Conservation (phyloP, 2,797 vertebrate species). For the Oophaga sylvatica region DNA sequence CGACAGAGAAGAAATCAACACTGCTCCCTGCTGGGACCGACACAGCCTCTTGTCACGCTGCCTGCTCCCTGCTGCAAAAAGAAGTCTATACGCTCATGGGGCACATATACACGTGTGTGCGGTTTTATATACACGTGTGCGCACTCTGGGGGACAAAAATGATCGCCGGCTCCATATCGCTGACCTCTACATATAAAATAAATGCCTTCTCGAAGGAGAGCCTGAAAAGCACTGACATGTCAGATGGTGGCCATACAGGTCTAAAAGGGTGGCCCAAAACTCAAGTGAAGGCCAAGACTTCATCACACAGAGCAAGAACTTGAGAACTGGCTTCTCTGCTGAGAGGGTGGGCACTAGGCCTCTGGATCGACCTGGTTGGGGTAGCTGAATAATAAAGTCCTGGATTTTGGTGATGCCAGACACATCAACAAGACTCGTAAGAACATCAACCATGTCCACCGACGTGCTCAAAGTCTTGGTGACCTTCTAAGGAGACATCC, state of each 20-base stretch:
- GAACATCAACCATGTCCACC: background rate
- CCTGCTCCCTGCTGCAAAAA: constrained; percentile 16
- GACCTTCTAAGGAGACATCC: background rate
- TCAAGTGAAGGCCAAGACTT: too few species aligned
- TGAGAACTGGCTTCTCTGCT: too few species aligned
- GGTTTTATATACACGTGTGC: background rate
- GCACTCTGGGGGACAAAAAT: background rate
- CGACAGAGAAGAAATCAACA: constrained; percentile 50
- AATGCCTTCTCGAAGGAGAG: background rate
- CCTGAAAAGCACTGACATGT: background rate
- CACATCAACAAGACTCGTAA: background rate
- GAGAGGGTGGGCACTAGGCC: background rate
- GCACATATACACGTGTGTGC: background rate
- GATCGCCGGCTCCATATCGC: background rate
- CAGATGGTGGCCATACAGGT: background rate
- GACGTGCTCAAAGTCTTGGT: background rate
- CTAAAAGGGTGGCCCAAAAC: background rate
- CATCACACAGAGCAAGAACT: too few species aligned
- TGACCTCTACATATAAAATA: background rate
- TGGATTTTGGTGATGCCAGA: background rate
- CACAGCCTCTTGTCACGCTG: constrained; percentile 51
- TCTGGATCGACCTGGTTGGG: background rate
- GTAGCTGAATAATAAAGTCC: background rate
- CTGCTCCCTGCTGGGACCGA: constrained; percentile 37
- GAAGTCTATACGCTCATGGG: background rate